Evolutionary conservation across 2,113 vertebrate species (phyloP).

Genomic region (Dendrocopos noguchii): DNA sequence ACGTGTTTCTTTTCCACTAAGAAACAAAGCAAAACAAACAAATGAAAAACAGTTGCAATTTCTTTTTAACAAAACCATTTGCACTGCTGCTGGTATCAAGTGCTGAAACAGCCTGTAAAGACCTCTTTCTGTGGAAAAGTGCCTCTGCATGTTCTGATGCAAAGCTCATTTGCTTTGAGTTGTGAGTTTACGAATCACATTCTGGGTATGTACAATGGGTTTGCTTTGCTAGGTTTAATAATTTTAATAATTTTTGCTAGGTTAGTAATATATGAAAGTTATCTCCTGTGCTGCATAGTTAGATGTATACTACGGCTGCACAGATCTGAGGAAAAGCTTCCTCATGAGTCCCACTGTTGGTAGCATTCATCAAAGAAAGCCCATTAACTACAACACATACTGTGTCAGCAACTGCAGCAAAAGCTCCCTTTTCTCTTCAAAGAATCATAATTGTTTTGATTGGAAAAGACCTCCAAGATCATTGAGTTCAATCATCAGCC

Average conservation of each 20-base stretch:
- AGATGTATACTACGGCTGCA: background rate
- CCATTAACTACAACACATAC: background rate
- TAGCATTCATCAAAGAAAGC: background rate
- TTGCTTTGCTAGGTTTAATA: background rate
- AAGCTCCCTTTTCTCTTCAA: background rate
- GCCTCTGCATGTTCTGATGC: background rate
- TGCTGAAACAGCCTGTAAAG: background rate
- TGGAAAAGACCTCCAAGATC: no score
- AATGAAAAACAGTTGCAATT: background rate
- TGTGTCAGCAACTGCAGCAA: background rate
- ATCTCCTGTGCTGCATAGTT: background rate
- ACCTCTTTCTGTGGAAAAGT: background rate
- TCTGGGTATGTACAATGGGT: background rate
- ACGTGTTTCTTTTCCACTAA: background rate
- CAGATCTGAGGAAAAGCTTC: background rate
- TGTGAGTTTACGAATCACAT: background rate
- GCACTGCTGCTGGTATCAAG: background rate
- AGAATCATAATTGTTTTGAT: no score
- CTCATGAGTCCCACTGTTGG: background rate
- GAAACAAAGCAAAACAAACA: background rate
- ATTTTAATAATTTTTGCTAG: background rate
- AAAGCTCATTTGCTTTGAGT: background rate
- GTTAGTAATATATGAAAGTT: background rate
- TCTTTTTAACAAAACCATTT: background rate
- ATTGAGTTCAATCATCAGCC: no score